Conservation (phyloP, 2,888 invertebrate genomes). For the Cerastis leucographa region DNA sequence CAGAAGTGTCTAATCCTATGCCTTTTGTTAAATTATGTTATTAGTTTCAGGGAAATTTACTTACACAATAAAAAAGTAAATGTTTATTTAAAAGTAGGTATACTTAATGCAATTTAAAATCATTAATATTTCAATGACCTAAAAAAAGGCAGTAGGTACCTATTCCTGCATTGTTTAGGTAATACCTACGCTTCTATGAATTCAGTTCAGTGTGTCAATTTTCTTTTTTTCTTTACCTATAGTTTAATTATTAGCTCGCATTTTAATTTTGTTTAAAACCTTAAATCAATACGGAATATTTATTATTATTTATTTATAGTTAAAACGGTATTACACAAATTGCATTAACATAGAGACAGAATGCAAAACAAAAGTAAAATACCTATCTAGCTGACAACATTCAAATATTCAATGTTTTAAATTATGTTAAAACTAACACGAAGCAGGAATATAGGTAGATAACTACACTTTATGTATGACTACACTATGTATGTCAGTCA, state of each 20-base stretch:
- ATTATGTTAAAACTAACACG: too few species aligned
- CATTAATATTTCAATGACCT: conserved; percentile 3
- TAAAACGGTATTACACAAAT: too few species aligned
- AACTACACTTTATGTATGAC: too few species aligned
- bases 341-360: too few species aligned
- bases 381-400: too few species aligned
- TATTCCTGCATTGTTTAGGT: not conserved
- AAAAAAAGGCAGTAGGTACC: not conserved
- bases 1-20: not conserved
- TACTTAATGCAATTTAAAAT: not conserved
- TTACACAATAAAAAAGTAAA: not conserved
- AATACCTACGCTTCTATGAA: not conserved
- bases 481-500: too few species aligned
- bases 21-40: not conserved
- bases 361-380: too few species aligned
- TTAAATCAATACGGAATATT: not conserved
- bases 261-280: not conserved
- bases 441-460: too few species aligned
- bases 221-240: not conserved
- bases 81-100: not conserved
- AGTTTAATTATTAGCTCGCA: not conserved
- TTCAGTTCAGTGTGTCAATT: conserved; percentile 15
- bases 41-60: not conserved
- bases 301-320: too few species aligned
- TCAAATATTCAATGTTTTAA: too few species aligned